Evolutionary conservation across 2,888 invertebrate genomes (phyloP).

Genomic region (Neelides folsomi): DNA sequence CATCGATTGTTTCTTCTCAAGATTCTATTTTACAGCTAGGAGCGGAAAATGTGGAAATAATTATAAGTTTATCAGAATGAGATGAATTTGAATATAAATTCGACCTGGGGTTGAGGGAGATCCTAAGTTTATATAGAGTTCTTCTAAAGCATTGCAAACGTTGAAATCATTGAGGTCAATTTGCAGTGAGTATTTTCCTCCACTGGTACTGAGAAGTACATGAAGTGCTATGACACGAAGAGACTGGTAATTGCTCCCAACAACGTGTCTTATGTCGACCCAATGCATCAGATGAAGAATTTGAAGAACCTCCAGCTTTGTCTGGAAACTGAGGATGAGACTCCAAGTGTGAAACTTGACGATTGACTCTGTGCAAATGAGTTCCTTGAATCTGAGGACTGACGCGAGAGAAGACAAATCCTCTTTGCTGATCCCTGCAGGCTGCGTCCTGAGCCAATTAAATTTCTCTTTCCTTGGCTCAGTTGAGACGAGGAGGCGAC

Average conservation of each 20-base stretch:
- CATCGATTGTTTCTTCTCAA: too few relatives aligned
- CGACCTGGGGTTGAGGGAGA: slow-evolving; percentile 2
- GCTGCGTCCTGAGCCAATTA: slow-evolving; percentile 4
- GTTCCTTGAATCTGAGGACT: slow-evolving; percentile 1
- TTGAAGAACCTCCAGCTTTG: slow-evolving; percentile 11
- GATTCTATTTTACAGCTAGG: too few relatives aligned
- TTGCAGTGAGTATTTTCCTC: slow-evolving; percentile 1
- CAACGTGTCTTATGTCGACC: slow-evolving; percentile 8
- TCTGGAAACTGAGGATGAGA: slow-evolving; percentile 7
- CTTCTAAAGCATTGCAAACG: slow-evolving; percentile 11
- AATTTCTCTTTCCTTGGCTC: slow-evolving; percentile 6
- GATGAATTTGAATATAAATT: too few relatives aligned
- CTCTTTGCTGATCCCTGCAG: slow-evolving; percentile 1
- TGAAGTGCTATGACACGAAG: slow-evolving; percentile 15
- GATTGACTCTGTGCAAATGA: slow-evolving; percentile 10
- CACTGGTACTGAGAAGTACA: slow-evolving; percentile 9
- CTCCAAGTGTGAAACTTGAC: slow-evolving; percentile 14
- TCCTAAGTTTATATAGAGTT: slow-evolving; percentile 14
- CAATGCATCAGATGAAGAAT: slow-evolving; percentile 13
- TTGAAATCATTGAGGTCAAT: slow-evolving; percentile 8
- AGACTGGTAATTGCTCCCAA: slow-evolving; percentile 12
- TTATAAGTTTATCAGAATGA: too few relatives aligned
- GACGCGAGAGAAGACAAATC: not conserved
- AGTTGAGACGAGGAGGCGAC: slow-evolving; percentile 9
- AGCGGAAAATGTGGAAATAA: too few relatives aligned